Percentiles rank a stretch among this genome's conserved stretches.
Conservation (phyloP, 2,113 vertebrate species). For the Carassius auratus region DNA sequence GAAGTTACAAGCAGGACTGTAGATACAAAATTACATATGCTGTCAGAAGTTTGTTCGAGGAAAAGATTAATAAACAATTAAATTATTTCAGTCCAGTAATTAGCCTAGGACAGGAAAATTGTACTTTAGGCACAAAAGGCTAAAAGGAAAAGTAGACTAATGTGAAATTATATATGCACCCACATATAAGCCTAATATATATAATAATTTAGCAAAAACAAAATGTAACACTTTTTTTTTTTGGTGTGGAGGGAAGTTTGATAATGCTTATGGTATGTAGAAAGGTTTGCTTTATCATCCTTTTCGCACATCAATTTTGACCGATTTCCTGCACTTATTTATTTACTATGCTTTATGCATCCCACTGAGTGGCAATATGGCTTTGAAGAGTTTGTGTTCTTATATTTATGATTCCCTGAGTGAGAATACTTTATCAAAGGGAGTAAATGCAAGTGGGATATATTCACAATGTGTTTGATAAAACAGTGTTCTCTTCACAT, state of each 20-base stretch:
- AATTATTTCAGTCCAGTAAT: too few relatives aligned
- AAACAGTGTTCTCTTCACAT: not conserved
- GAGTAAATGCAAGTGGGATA: not conserved
- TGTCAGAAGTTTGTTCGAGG: too few relatives aligned
- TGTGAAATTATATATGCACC: too few relatives aligned
- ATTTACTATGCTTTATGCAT: not conserved
- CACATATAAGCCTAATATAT: not conserved
- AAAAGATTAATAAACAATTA: too few relatives aligned
- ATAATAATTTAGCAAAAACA: not conserved
- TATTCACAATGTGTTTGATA: not conserved
- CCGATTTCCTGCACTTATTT: not conserved
- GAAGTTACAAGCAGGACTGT: too few relatives aligned
- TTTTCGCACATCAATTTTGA: not conserved
- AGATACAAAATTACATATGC: too few relatives aligned
- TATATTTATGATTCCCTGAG: constrained; percentile 8
- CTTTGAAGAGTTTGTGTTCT: constrained; percentile 2
- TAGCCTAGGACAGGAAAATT: too few relatives aligned
- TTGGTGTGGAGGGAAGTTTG: not conserved
- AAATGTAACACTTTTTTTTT: too few relatives aligned
- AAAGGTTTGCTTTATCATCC: not conserved
- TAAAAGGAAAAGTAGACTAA: too few relatives aligned
- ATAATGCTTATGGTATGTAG: not conserved
- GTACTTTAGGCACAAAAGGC: too few relatives aligned
- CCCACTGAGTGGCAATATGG: not conserved
- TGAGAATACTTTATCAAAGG: not conserved